Conservation (phyloP, 2,888 invertebrate genomes). For the Quadriops clusia region DNA sequence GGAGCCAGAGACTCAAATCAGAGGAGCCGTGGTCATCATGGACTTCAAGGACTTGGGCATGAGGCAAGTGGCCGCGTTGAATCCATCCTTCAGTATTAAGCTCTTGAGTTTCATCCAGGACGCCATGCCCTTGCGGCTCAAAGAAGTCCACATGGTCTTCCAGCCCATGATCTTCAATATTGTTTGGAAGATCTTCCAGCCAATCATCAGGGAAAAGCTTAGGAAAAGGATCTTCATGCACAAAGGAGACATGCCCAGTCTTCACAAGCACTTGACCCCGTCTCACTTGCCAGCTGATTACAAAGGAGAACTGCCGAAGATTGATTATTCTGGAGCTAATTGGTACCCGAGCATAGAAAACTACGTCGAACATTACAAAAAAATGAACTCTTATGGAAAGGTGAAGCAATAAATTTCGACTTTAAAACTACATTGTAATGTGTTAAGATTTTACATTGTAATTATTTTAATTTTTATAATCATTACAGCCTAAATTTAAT, state of each 20-base stretch:
- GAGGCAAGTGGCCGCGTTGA: conserved; percentile 56
- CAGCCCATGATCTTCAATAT: conserved; percentile 75
- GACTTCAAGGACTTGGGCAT: conserved; percentile 68
- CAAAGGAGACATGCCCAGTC: conserved; percentile 63
- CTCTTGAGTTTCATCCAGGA: conserved; percentile 75
- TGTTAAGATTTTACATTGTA: too few relatives aligned
- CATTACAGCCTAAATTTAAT: too few relatives aligned
- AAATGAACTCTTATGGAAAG: conserved; percentile 58
- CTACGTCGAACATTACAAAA: conserved; percentile 51
- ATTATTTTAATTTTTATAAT: too few relatives aligned
- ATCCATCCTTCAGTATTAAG: conserved; percentile 63
- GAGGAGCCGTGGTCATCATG: conserved; percentile 71
- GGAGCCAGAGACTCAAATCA: conserved; percentile 69
- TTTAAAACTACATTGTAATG: too few relatives aligned
- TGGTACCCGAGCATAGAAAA: conserved; percentile 63
- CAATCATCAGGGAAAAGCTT: conserved; percentile 67
- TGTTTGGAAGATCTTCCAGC: conserved; percentile 77
- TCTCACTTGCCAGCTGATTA: conserved; percentile 63
- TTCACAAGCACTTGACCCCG: conserved; percentile 60
- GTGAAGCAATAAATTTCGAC: conserved; percentile 42
- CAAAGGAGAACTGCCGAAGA: conserved; percentile 59
- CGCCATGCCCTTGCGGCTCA: conserved; percentile 72
- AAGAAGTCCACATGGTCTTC: conserved; percentile 77
- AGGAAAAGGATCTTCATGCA: conserved; percentile 72
- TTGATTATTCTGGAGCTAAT: conserved; percentile 64